Conservation (phyloP, 2,797 vertebrate species). For the Amblyraja radiata region DNA sequence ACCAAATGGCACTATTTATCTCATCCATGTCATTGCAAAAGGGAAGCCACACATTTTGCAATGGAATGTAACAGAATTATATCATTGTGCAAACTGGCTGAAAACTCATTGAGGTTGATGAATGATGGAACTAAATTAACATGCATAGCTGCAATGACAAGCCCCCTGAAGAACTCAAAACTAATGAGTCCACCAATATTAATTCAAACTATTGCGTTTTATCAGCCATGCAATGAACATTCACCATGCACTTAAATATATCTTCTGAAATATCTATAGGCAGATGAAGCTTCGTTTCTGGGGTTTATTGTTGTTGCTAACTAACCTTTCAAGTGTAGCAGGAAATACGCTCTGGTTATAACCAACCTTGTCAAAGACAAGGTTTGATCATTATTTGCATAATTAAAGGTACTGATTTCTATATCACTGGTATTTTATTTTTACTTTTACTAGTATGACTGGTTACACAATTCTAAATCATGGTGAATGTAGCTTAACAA, state of each 20-base stretch:
- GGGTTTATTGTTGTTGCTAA: background rate
- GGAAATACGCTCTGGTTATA: background rate
- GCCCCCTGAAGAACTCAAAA: slow-evolving; percentile 21
- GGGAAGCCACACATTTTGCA: slow-evolving; percentile 6
- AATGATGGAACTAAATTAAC: slow-evolving; percentile 34
- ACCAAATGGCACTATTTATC: background rate
- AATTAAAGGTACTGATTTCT: background rate
- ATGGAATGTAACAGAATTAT: slow-evolving; percentile 34
- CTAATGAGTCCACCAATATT: slow-evolving; percentile 35
- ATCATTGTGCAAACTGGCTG: slow-evolving; percentile 27
- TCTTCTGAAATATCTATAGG: slow-evolving; percentile 18
- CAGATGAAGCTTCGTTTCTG: background rate
- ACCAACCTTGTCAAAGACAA: background rate
- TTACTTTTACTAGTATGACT: background rate
- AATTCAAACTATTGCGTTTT: slow-evolving; percentile 33
- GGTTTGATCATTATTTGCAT: background rate
- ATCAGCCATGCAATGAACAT: slow-evolving; percentile 24
- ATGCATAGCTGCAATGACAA: slow-evolving; percentile 34
- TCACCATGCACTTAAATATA: slow-evolving; percentile 22
- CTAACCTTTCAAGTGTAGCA: background rate
- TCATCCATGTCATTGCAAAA: slow-evolving; percentile 22
- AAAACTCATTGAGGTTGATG: slow-evolving; percentile 35
- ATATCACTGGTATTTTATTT: background rate
- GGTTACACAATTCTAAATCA: background rate
- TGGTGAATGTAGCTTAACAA: background rate